These are phyloP conservation scores for Clarias macrocephalus DNA, from an alignment of 2,113 vertebrate genomes.

Conservation along the genomic window DNA sequence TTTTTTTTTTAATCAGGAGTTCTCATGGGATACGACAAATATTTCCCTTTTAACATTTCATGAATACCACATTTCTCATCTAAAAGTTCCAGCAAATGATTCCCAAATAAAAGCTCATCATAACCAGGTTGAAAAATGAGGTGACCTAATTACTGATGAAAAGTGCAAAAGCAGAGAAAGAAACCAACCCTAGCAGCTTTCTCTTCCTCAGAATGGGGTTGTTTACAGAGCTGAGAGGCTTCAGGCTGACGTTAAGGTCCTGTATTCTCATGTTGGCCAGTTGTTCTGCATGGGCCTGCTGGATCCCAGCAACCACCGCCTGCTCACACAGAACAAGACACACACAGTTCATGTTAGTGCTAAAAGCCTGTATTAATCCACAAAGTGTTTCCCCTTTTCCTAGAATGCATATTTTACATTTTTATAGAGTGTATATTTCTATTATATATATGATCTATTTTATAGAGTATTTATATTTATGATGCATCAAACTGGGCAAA, in stretches of 20 bases:
- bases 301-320: constrained; percentile 97
- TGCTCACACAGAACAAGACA: constrained; percentile 58
- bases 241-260: constrained; percentile 95
- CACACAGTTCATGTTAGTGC: not conserved
- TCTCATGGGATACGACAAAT: not conserved
- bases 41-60: not conserved
- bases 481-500: constrained; percentile 53
- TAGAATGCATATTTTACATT: not conserved
- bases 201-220: constrained; percentile 98
- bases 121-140: not conserved
- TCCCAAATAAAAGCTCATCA: not conserved
- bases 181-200: constrained; percentile 88
- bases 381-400: not conserved
- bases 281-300: constrained; percentile 96
- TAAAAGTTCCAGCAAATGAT: not conserved
- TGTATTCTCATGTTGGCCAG: constrained; percentile 99
- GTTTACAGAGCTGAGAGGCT: constrained; percentile 96
- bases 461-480: not conserved
- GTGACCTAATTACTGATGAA: not conserved
- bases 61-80: not conserved
- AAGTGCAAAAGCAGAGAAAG: not conserved
- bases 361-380: not conserved
- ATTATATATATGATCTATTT: not conserved
- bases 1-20: not conserved
- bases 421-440: not conserved